Base-by-base conservation (phyloP, 1,140 invertebrate species). In the Philotrypesis tridentata region DNA sequence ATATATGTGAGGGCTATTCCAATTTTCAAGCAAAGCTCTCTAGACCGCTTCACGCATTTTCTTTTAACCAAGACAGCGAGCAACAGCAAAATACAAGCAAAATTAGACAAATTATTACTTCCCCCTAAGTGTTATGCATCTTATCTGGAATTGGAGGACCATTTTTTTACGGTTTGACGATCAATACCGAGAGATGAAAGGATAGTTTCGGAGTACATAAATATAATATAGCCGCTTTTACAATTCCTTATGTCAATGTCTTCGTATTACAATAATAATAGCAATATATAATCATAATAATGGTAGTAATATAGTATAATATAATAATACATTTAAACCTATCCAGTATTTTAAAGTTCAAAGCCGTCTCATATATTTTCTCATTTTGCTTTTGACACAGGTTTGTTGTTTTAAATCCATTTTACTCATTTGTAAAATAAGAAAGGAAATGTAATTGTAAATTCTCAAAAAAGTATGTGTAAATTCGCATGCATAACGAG, bases 161-260 rank as follows among this genome's bases (percentile, higher is more conserved):
- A 23, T 48, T 0, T 6, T 70, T 79, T 79, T 70, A 27, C 67
- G 21, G n/a, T 79, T 72, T 61, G 23, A 60, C 37, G 55, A 40
- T 72, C 40, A 72, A 79, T 71, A 27, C 33, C 37, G 23, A 79
- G 48, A 70, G 63, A 61, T 40, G 63, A 71, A 37, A 72, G 48
- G 21, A 25, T 71, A 55, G 14, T 87, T 83, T 85, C 87, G 84
- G 85, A 86, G 82, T 89, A 88, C 82, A 88, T 86, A 87, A 89
- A 89, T 88, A 89, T 86, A 87, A 88, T 87, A 86, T 86, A 89
- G 84, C 83, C 87, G 85, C 85, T 88, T 83, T 86, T 88, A 88
- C 85, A 87, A 88, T 89, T 86, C 84, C 70, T 88, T 87, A 88
- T 86, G 86, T 88, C 87, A 88, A 85, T 88, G 84, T 88, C 86